Percentiles rank a stretch among this genome's conserved stretches.
phyloP scores from a whole-genome alignment of 2,888 invertebrate species.

The Coecobrya sp. region DNA sequence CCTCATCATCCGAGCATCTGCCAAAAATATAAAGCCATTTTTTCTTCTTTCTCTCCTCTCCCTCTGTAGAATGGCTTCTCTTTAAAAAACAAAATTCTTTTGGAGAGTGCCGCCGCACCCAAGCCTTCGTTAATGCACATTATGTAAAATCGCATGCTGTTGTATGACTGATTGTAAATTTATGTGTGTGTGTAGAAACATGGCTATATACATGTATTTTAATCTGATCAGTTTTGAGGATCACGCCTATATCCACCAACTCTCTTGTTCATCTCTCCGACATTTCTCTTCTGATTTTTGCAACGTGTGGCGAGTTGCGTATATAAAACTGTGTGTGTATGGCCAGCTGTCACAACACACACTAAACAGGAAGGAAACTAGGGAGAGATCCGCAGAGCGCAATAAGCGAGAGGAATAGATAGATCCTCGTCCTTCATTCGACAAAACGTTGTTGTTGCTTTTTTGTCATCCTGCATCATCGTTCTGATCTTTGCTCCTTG shows the following conservation, averaged over 20 bases:
- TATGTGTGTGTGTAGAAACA: not conserved
- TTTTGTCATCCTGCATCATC: not conserved
- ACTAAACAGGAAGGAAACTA: constrained; percentile 6
- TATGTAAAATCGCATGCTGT: not conserved
- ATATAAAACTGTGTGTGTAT: not conserved
- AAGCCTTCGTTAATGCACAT: not conserved
- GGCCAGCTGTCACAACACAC: constrained; percentile 16
- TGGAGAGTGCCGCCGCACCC: not conserved
- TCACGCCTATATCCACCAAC: not conserved
- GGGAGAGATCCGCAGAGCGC: not conserved
- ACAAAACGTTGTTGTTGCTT: not conserved
- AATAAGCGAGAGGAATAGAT: not conserved
- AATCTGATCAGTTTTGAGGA: constrained; percentile 35
- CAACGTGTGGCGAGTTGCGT: not conserved
- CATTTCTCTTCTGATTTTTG: not conserved
- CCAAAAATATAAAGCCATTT: constrained; percentile 39
- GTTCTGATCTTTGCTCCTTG: not conserved
- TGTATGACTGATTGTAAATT: not conserved
- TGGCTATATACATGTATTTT: not conserved
- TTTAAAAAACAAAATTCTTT: not conserved
- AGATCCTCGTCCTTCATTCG: not conserved
- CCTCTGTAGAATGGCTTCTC: not conserved
- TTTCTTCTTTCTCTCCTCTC: not conserved
- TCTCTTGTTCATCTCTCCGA: not conserved
- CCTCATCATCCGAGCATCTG: constrained; percentile 15